Percentiles rank a stretch among this genome's conserved stretches.
These are phyloP conservation scores for Hirtodrosophila alboralis DNA, from an alignment of 2,888 invertebrate genomes.

Conservation along the genomic window DNA sequence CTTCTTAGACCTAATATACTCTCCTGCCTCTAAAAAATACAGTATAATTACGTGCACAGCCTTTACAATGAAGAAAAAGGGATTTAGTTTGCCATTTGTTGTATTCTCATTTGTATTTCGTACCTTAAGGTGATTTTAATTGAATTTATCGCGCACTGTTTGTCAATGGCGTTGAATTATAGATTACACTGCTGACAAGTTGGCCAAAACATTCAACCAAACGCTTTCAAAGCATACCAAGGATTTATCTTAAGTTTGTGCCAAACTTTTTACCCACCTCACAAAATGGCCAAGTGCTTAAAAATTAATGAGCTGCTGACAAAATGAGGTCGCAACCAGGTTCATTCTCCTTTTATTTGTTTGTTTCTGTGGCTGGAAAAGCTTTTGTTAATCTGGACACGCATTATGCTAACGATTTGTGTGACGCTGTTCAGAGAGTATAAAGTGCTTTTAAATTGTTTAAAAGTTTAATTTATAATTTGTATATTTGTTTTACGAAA, in stretches of 20 bases:
- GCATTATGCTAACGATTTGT: conserved; percentile 14
- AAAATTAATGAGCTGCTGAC: conserved; percentile 60
- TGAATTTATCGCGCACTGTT: conserved; percentile 63
- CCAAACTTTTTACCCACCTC: conserved; percentile 44
- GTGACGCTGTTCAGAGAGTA: background rate
- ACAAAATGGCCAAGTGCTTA: conserved; percentile 49
- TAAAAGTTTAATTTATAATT: background rate
- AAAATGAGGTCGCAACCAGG: conserved; percentile 17
- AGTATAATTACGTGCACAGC: conserved; percentile 61
- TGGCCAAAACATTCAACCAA: conserved; percentile 18
- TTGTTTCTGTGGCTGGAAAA: background rate
- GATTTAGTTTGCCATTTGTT: conserved; percentile 54
- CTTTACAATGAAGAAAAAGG: conserved; percentile 56
- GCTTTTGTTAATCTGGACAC: conserved; percentile 33
- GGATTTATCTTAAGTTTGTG: conserved; percentile 64
- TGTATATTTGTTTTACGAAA: background rate
- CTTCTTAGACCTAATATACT: no score
- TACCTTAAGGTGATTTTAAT: conserved; percentile 63
- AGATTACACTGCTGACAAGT: conserved; percentile 60
- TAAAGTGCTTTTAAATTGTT: background rate
- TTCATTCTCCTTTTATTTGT: conserved; percentile 1
- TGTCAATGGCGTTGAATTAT: conserved; percentile 61
- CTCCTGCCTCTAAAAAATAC: no score
- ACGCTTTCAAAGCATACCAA: conserved; percentile 26
- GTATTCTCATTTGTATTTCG: conserved; percentile 10